A percentile compares a stretch with the other conserved stretches of the same genome.
Conservation (phyloP, 1,140 invertebrate genomes). For the Charaxes varanes region DNA sequence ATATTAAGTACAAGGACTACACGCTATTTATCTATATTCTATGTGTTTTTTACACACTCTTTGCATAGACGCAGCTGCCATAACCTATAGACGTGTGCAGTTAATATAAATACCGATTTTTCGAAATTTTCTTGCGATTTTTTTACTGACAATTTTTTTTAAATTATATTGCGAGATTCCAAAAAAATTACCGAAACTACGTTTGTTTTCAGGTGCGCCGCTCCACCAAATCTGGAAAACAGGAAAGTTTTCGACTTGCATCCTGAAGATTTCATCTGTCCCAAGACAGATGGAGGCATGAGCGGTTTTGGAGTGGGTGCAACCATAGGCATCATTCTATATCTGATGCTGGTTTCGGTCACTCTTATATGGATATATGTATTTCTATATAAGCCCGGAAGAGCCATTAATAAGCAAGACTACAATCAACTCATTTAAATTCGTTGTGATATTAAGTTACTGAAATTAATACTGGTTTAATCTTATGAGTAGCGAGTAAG, state of each 20-base stretch:
- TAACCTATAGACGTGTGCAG: no score
- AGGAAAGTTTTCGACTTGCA: slow-evolving; percentile 14
- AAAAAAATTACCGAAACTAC: no score
- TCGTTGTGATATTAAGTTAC: background rate
- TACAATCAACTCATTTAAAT: slow-evolving; percentile 6
- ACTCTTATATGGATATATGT: slow-evolving; percentile 18
- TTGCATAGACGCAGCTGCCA: no score
- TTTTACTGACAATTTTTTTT: no score
- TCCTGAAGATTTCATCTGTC: slow-evolving; percentile 12
- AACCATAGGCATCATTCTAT: slow-evolving; percentile 7
- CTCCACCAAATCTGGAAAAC: slow-evolving; percentile 9
- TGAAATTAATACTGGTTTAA: background rate
- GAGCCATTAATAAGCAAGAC: slow-evolving; percentile 7
- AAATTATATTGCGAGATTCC: no score
- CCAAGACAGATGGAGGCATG: background rate
- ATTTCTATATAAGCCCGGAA: slow-evolving; percentile 11
- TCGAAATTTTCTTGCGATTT: no score
- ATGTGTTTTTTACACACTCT: no score
- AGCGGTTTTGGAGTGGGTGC: background rate
- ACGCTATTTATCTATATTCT: no score
- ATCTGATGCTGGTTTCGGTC: slow-evolving; percentile 3
- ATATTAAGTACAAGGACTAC: no score
- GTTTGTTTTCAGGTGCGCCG: slow-evolving; percentile 12
- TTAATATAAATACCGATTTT: no score
- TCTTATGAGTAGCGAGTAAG: background rate